A percentile compares a stretch with the other conserved stretches of the same genome.
Evolutionary conservation across 1,140 invertebrate species (phyloP).

Genomic region (Lucilia sericata): DNA sequence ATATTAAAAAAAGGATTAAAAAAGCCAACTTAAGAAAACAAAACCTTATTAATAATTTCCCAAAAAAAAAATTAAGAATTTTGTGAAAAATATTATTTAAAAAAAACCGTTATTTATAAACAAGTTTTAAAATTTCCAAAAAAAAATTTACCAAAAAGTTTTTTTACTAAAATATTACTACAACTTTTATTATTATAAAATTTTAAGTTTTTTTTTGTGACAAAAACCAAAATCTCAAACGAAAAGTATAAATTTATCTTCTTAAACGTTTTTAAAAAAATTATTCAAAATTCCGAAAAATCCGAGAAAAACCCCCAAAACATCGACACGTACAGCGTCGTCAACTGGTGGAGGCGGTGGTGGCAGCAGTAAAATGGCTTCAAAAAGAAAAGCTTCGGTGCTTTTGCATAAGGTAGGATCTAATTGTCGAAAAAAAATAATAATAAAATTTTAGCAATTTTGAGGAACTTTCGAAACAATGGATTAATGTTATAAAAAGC

Average conservation of each 20-base stretch:
- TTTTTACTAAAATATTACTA: too few species aligned
- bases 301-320: slow-evolving; percentile 68
- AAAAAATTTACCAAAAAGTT: not conserved
- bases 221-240: not conserved
- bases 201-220: too few species aligned
- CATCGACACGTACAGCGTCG: slow-evolving; percentile 67
- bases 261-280: slow-evolving; percentile 47
- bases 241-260: slow-evolving; percentile 28
- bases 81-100: too few species aligned
- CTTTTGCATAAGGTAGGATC: slow-evolving; percentile 67
- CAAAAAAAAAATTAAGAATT: too few species aligned
- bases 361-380: slow-evolving; percentile 68
- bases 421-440: too few species aligned
- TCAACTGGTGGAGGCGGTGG: slow-evolving; percentile 66
- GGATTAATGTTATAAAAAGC: too few species aligned
- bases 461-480: too few species aligned
- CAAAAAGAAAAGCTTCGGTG: slow-evolving; percentile 68
- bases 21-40: not conserved
- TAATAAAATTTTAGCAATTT: too few species aligned
- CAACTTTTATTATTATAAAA: too few species aligned
- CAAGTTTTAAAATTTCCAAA: too few species aligned
- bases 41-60: too few species aligned
- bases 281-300: slow-evolving; percentile 68
- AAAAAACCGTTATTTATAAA: not conserved
- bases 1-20: not conserved